Evolutionary conservation across 2,888 invertebrate genomes (phyloP), one percentile per base, ranked within the genome.

Genomic region (Endotricha flammealis): DNA sequence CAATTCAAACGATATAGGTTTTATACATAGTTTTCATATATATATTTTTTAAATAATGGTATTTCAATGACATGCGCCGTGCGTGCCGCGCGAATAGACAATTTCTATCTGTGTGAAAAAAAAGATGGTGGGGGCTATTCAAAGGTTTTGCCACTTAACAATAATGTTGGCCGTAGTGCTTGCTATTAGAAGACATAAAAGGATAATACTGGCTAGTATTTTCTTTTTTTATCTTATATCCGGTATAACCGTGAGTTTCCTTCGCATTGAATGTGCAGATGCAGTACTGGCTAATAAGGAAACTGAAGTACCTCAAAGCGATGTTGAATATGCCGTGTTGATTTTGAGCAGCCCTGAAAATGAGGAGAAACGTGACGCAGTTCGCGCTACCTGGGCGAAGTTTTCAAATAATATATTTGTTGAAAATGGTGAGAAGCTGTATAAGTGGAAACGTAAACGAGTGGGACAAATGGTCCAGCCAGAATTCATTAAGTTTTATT

Each of bases 331-430:
- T 46, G 87, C 93, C n/a, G 88, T 95, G 10, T 63, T 96, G 4
- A 89, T 97, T 28, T 62, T 96, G 22, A 93, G 95, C 27, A 90
- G 92, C 0, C 94, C 95, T 1, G 87, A 85, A 23, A 93, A 96
- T 71, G 72, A 88, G 31, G 88, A 89, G 4, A 90, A 89, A 50
- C 85, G 97, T 39, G 89, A 92, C 57, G 88, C 89, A 0, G 92
- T 98, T 41, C 88, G 98, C 38, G 88, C 92, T 35, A 96, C 97
- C 1, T 98, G 98, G 98, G 75, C 93, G 16, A 89, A 89, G 31
- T 78, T 91, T 10, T 68, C 71, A 4, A 66, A 64, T 36, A 83
- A 85, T 51, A 67, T 79, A 44, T 63, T 73, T 39, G 41, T 58
- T 10, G 73, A 78, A 56, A 61, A 82, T 68, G 58, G 81, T 45